Evolutionary conservation across 1,140 invertebrate species (phyloP).

Genomic region (Drosophila neocordata): DNA sequence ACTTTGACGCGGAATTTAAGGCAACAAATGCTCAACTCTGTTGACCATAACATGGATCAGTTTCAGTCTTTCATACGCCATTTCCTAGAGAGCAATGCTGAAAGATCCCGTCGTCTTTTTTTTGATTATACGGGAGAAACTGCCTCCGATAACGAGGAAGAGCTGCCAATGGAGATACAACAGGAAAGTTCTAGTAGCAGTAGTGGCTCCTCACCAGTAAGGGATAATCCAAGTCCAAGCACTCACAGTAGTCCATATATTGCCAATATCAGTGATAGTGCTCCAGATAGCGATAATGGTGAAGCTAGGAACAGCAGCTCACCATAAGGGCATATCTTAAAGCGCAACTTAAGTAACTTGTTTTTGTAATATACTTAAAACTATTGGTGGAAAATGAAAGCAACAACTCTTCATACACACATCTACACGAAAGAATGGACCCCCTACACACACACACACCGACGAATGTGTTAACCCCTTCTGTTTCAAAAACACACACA

Average conservation of each 20-base stretch:
- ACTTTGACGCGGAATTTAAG: slow-evolving; percentile 60
- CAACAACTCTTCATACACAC: no score
- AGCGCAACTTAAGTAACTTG: no score
- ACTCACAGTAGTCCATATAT: slow-evolving; percentile 42
- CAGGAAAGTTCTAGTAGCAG: neutral
- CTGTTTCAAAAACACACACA: no score
- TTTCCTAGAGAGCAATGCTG: slow-evolving; percentile 32
- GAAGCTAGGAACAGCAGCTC: neutral
- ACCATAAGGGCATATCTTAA: no score
- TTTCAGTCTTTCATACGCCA: slow-evolving; percentile 66
- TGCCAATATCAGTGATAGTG: slow-evolving; percentile 16
- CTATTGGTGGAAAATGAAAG: no score
- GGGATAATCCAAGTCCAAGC: neutral
- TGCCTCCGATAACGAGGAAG: neutral
- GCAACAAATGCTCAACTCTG: slow-evolving; percentile 39
- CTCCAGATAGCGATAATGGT: slow-evolving; percentile 12
- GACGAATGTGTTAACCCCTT: no score
- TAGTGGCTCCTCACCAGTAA: slow-evolving; percentile 1
- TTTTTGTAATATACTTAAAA: no score
- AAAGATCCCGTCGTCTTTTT: neutral
- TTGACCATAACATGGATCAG: slow-evolving; percentile 47
- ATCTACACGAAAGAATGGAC: neutral
- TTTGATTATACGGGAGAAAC: no score
- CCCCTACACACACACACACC: slow-evolving; percentile 12
- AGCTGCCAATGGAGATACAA: neutral